Evolutionary conservation across 2,113 vertebrate genomes (phyloP), one percentile per base, ranked within the genome.

Genomic region (Hemiscyllium ocellatum): DNA sequence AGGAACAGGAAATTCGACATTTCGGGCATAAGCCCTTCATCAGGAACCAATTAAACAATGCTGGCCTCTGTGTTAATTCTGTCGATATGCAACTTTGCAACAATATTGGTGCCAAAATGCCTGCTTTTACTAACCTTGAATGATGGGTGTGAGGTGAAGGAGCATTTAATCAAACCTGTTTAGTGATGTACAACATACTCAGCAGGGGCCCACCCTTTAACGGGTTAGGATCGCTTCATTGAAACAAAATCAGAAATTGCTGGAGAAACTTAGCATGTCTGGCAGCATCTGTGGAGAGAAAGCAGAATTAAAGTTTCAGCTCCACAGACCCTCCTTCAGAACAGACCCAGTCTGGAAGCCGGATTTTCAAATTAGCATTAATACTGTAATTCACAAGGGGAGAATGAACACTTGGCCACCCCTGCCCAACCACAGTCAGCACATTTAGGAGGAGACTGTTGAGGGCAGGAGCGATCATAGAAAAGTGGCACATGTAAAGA

Each of bases 91-190:
- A 93, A 93, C 19, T 93, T 61, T 91, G 52, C 56, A 91, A 19
- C 33, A 29, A 37, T 19, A 29, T 15, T 66, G 61, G 89, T 66
- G 89, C 61, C 89, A 90, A 33, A 68, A 17, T 93, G 87, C 13
- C n/a, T 93, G 33, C 61, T 37, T 93, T 65, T 61, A 68, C 89
- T 93, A n/a, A 65, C 89, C 33, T 93, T 93, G 89, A 66, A 66
- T 68, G 37, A 66, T 66, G 29, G 61, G 17, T 66, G n/a, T 20
- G 66, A 65, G 61, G 37, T 37, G 33, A 61, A 93, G 65, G 50
- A 66, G 33, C 8, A 20, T 65, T 93, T 1, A n/a, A 93, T 66
- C 20, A 65, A 33, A 91, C 65, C 29, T 91, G 87, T 61, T 93
- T 20, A 68, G 4, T 93, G 6, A 66, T 37, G 15, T 37, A 37